These are phyloP conservation scores for Telmatherina bonti DNA, from an alignment of 2,797 vertebrate genomes.

Conservation along the genomic window DNA sequence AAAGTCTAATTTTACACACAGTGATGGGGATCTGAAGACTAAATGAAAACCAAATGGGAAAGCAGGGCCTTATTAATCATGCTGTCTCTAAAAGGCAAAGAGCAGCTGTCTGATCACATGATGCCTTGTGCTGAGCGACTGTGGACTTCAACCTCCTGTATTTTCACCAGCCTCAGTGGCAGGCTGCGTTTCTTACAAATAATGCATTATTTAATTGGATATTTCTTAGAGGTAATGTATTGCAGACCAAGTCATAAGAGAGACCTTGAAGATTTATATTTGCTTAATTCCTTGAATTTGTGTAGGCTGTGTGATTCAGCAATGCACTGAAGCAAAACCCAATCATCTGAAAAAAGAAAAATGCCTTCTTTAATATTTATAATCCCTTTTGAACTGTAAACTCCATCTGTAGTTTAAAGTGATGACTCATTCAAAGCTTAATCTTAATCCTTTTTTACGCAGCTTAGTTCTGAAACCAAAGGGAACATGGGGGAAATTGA, in stretches of 20 bases:
- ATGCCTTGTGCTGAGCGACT: slow-evolving; percentile 30
- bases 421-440: slow-evolving; percentile 83
- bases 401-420: slow-evolving; percentile 85
- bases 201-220: slow-evolving; percentile 80
- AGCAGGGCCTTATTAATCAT: slow-evolving; percentile 21
- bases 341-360: slow-evolving; percentile 73
- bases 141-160: slow-evolving; percentile 43
- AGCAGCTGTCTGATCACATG: slow-evolving; percentile 40
- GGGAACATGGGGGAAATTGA: slow-evolving; percentile 74
- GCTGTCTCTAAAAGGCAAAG: slow-evolving; percentile 18
- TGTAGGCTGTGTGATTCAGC: slow-evolving; percentile 71
- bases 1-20: neutral
- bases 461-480: slow-evolving; percentile 78
- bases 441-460: slow-evolving; percentile 83
- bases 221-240: slow-evolving; percentile 76
- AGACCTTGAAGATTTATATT: slow-evolving; percentile 77
- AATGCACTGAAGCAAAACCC: slow-evolving; percentile 75
- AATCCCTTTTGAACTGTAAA: slow-evolving; percentile 85
- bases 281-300: slow-evolving; percentile 78
- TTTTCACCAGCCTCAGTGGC: slow-evolving; percentile 45
- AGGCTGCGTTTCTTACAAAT: slow-evolving; percentile 66
- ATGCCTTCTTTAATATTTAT: slow-evolving; percentile 83
- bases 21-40: neutral
- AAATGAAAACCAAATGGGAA: slow-evolving; percentile 1
- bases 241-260: slow-evolving; percentile 67